These are phyloP conservation scores for Lepidotrigona ventralis DNA, from an alignment of 1,140 invertebrate genomes.

Conservation along the genomic window DNA sequence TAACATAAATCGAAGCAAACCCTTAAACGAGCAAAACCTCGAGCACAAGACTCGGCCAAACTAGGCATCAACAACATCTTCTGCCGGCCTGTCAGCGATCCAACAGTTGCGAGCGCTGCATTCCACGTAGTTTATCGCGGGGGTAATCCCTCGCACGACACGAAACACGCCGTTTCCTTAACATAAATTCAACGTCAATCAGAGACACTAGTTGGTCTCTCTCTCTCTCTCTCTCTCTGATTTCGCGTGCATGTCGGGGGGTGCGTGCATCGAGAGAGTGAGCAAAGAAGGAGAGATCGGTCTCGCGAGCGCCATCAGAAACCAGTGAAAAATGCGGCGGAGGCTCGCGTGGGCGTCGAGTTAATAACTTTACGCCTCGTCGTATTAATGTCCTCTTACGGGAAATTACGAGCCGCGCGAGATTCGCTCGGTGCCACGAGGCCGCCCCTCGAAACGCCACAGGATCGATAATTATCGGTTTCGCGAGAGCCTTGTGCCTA, in stretches of 20 bases:
- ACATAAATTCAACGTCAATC: constrained; percentile 16
- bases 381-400: constrained; percentile 49
- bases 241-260: background rate
- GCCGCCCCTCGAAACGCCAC: background rate
- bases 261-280: background rate
- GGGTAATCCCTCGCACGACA: background rate
- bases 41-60: background rate
- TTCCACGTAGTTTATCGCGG: background rate
- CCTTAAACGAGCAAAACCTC: constrained; percentile 6
- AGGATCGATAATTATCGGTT: constrained; percentile 39
- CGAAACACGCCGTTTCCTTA: background rate
- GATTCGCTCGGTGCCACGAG: constrained; percentile 22
- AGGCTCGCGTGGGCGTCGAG: constrained; percentile 34
- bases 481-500: constrained; percentile 16
- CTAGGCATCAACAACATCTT: background rate
- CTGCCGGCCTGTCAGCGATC: background rate
- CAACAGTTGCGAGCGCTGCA: background rate
- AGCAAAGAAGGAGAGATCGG: background rate
- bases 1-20: background rate
- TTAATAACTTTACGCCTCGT: constrained; percentile 54
- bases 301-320: background rate
- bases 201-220: constrained; percentile 2
- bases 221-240: constrained; percentile 31
- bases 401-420: constrained; percentile 34
- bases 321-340: constrained; percentile 1